phyloP scores from a whole-genome alignment of 2,113 vertebrate genomes.

The Hydropotes inermis region DNA sequence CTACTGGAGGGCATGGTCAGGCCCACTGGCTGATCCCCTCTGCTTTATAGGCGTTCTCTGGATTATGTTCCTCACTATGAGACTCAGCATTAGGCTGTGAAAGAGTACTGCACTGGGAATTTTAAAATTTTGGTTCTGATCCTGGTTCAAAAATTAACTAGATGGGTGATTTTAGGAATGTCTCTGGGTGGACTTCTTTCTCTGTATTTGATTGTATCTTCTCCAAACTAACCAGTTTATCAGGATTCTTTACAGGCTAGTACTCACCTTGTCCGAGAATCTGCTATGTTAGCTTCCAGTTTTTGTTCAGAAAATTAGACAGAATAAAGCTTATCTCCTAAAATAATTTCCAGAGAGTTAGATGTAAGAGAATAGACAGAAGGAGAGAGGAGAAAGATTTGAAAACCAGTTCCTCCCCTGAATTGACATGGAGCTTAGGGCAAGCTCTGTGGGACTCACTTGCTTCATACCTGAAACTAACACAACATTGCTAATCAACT shows the following conservation, averaged over 20 bases:
- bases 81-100: neutral
- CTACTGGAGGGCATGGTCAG: neutral
- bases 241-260: neutral
- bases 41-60: neutral
- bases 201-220: neutral
- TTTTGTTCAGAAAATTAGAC: neutral
- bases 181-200: neutral
- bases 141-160: neutral
- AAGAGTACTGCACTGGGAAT: neutral
- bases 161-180: neutral
- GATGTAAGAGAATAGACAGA: neutral
- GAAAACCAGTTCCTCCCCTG: neutral
- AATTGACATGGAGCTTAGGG: neutral
- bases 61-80: neutral
- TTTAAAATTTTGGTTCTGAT: neutral
- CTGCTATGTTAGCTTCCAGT: neutral
- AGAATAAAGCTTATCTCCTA: neutral
- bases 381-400: neutral
- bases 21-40: neutral
- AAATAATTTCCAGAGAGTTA: neutral
- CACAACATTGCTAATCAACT: neutral
- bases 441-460: neutral
- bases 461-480: neutral
- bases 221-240: neutral
- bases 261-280: neutral